Percentiles rank a stretch among this genome's conserved stretches.
phyloP scores from a whole-genome alignment of 2,888 invertebrate species.

The Dilophus febrilis region DNA sequence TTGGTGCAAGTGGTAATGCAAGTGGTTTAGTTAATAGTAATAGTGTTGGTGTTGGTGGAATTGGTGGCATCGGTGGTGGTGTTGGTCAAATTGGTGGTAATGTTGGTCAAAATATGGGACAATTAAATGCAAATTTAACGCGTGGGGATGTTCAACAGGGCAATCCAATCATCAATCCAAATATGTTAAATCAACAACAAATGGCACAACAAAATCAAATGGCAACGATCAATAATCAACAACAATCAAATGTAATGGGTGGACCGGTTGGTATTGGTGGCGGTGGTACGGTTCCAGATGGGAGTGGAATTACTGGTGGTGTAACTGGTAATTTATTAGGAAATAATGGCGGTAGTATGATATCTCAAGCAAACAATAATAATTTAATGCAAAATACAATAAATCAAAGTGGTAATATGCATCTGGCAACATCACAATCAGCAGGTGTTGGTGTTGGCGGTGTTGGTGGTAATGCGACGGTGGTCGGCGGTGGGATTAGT shows the following conservation, averaged over 20 bases:
- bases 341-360: neutral
- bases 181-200: constrained; percentile 14
- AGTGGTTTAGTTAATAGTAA: constrained; percentile 22
- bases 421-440: neutral
- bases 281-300: constrained; percentile 1
- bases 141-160: no score
- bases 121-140: no score
- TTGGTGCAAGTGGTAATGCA: constrained; percentile 7
- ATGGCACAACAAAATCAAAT: constrained; percentile 19
- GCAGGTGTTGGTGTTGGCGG: neutral
- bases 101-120: neutral
- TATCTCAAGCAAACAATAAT: neutral
- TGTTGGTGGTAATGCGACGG: neutral
- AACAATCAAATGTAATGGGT: constrained; percentile 12
- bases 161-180: constrained; percentile 19
- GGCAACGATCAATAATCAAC: constrained; percentile 19
- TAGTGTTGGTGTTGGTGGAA: constrained; percentile 5
- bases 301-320: neutral
- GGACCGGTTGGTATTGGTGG: neutral
- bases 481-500: no score
- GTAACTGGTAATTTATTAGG: no score
- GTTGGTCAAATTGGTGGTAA: constrained; percentile 12
- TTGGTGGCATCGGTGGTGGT: constrained; percentile 20
- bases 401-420: no score
- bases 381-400: no score